These are phyloP conservation scores for Motacilla alba DNA, from an alignment of 2,113 vertebrate species.

Conservation along the genomic window DNA sequence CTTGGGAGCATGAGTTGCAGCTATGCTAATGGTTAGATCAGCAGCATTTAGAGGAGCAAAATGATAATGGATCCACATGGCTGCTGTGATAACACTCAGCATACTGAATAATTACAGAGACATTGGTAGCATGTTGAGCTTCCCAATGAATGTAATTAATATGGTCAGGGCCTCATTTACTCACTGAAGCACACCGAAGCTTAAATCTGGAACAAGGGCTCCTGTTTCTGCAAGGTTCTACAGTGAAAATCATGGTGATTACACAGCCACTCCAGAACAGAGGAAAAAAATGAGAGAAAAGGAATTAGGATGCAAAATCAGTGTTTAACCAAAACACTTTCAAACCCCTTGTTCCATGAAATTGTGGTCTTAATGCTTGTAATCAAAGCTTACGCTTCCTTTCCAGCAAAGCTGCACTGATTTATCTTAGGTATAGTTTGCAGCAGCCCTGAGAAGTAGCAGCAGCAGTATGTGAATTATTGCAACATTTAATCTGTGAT, in stretches of 20 bases:
- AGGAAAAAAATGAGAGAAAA: not conserved
- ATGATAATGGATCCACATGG: conserved; percentile 57
- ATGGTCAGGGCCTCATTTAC: conserved; percentile 35
- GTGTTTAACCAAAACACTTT: not conserved
- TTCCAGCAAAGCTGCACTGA: not conserved
- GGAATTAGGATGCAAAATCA: not conserved
- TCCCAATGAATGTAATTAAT: conserved; percentile 50
- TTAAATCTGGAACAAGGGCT: not conserved
- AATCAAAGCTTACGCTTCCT: not conserved
- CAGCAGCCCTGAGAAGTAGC: not conserved
- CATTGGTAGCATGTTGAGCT: conserved; percentile 39
- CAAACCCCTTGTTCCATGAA: not conserved
- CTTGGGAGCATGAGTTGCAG: conserved; percentile 23
- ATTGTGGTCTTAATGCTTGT: not conserved
- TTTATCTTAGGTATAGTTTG: not conserved
- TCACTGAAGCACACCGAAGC: not conserved
- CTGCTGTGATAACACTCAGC: conserved; percentile 52
- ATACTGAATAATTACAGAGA: conserved; percentile 58
- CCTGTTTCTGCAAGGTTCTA: not conserved
- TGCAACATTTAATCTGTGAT: not conserved
- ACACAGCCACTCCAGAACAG: not conserved
- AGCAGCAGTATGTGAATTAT: not conserved
- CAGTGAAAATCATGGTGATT: not conserved
- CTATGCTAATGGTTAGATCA: conserved; percentile 46
- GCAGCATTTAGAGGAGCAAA: conserved; percentile 42